Percentiles rank a stretch among this genome's conserved stretches.
phyloP scores from a whole-genome alignment of 2,888 invertebrate genomes.

The Aricia artaxerxes region DNA sequence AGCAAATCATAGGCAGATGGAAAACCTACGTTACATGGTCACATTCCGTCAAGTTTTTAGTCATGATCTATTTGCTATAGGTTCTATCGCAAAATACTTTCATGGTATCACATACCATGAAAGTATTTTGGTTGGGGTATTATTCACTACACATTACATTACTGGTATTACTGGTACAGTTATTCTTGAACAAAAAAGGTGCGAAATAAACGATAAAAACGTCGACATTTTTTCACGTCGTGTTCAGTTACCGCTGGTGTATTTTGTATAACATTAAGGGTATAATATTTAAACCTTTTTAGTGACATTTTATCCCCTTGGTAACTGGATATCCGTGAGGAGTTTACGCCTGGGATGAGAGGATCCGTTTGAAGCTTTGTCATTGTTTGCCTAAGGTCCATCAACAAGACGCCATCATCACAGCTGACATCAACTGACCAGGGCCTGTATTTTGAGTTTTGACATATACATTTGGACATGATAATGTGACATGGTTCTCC shows the following conservation, averaged over 20 bases:
- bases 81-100: no score
- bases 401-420: not conserved
- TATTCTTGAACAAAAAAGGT: not conserved
- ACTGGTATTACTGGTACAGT: not conserved
- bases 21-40: no score
- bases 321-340: not conserved
- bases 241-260: not conserved
- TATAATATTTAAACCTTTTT: constrained; percentile 11
- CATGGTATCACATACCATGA: not conserved
- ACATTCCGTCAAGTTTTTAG: no score
- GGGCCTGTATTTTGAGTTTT: not conserved
- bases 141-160: not conserved
- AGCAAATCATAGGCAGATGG: no score
- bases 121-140: not conserved
- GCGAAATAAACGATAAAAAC: not conserved
- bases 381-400: constrained; percentile 19
- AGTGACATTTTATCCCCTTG: constrained; percentile 3
- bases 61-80: no score
- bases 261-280: constrained; percentile 14
- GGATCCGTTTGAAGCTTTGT: not conserved
- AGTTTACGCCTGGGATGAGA: not conserved
- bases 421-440: not conserved
- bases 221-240: not conserved
- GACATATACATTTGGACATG: no score
- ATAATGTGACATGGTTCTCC: no score